Conservation (phyloP, 2,888 invertebrate species). For the Phasia obesa region DNA sequence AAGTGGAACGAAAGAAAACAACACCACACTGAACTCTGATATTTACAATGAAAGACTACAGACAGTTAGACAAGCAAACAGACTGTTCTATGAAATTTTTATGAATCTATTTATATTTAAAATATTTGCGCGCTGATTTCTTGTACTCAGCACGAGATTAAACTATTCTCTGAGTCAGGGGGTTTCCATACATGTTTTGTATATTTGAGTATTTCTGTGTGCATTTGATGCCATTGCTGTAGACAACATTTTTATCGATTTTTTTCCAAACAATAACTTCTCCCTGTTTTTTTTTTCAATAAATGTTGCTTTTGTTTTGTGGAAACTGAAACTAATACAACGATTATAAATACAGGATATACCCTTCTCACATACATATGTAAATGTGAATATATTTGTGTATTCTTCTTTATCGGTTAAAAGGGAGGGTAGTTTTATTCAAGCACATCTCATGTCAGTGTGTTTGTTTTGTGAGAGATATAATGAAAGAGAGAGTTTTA, state of each 20-base stretch:
- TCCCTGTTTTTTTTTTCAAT: slow-evolving; percentile 38
- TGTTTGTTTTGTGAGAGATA: not conserved
- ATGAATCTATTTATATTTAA: slow-evolving; percentile 21
- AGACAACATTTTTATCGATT: slow-evolving; percentile 68
- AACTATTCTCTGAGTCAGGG: not conserved
- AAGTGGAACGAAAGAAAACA: slow-evolving; percentile 3
- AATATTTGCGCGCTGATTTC: slow-evolving; percentile 51
- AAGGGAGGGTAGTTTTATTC: slow-evolving; percentile 43
- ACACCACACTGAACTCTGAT: slow-evolving; percentile 4
- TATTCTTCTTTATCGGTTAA: not conserved
- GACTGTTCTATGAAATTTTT: slow-evolving; percentile 32
- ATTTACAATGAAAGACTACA: slow-evolving; percentile 11
- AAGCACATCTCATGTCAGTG: slow-evolving; percentile 4
- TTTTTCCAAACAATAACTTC: slow-evolving; percentile 50
- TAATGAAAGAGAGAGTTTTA: slow-evolving; percentile 17
- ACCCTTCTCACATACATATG: not conserved
- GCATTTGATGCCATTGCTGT: slow-evolving; percentile 24
- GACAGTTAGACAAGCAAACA: slow-evolving; percentile 24
- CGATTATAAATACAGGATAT: not conserved
- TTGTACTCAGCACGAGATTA: slow-evolving; percentile 41
- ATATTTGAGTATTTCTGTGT: not conserved
- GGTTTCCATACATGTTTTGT: not conserved
- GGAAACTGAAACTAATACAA: slow-evolving; percentile 24
- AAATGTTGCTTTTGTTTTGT: slow-evolving; percentile 48
- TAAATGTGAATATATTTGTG: not conserved